These are phyloP conservation scores for Alethe diademata DNA, from an alignment of 2,113 vertebrate species.

Conservation along the genomic window DNA sequence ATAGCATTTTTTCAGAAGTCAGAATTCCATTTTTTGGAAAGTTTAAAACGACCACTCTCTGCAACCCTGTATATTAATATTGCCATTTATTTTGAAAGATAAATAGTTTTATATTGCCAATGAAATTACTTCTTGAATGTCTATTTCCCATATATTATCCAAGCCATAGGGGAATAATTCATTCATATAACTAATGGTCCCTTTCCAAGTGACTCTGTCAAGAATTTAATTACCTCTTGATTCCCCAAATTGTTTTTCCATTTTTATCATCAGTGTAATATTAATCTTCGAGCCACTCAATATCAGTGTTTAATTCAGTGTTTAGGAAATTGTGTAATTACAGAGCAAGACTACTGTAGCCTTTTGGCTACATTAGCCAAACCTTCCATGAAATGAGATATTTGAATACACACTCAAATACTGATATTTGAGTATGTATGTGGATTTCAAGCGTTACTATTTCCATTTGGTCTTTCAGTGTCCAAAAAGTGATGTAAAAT, in stretches of 20 bases:
- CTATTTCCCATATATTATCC: neutral
- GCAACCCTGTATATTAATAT: neutral
- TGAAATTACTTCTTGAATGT: conserved; percentile 29
- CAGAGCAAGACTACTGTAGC: neutral
- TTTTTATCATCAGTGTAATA: neutral
- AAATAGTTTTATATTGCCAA: neutral
- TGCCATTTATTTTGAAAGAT: neutral
- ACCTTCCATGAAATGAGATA: neutral
- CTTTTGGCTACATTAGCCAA: neutral
- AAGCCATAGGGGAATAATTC: neutral
- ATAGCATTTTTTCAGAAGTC: neutral
- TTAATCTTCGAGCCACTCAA: conserved; percentile 17
- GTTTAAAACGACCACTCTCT: neutral
- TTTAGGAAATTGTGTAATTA: conserved; percentile 5
- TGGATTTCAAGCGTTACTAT: neutral
- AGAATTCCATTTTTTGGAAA: neutral
- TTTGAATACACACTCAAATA: neutral
- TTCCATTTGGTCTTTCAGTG: neutral
- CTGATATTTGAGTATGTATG: neutral
- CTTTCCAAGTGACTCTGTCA: conserved; percentile 30
- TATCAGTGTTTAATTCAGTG: neutral
- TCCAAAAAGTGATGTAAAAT: neutral
- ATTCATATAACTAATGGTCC: neutral
- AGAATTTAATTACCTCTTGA: conserved; percentile 59
- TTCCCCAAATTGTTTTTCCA: conserved; percentile 36